Percentiles rank a stretch among this genome's conserved stretches.
Evolutionary conservation across 2,797 vertebrate genomes (phyloP).

Genomic region (Eulemur rubriventer): DNA sequence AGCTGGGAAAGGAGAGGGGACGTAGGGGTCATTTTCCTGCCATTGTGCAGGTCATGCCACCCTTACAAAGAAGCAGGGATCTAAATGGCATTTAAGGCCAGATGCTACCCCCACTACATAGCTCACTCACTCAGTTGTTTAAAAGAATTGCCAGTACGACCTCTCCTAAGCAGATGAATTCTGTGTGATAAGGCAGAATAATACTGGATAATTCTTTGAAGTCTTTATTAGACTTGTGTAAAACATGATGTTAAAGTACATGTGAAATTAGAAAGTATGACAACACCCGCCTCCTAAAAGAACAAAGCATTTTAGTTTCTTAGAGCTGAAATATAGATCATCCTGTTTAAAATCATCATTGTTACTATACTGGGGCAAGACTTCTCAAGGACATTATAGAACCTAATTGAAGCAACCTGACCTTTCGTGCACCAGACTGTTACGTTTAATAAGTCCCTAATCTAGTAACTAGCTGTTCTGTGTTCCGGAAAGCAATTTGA

Average conservation of each 20-base stretch:
- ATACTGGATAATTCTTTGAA: neutral
- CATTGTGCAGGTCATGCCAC: neutral
- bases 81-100: neutral
- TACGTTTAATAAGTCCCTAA: neutral
- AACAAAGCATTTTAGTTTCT: constrained; percentile 24
- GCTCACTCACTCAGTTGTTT: neutral
- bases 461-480: neutral
- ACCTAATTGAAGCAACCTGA: neutral
- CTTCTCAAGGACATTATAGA: neutral
- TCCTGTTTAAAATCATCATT: neutral
- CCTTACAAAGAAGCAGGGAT: neutral
- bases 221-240: neutral
- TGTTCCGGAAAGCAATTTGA: neutral
- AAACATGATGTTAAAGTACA: neutral
- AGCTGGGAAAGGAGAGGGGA: neutral
- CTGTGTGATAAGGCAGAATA: neutral
- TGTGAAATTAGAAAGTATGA: neutral
- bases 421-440: neutral
- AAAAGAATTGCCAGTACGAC: neutral
- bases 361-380: neutral
- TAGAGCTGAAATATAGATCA: neutral
- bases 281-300: neutral
- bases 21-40: neutral
- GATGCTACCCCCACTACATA: neutral
- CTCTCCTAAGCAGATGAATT: neutral